Base-by-base conservation (phyloP, 64 coral and sea anemone genomes). In the Exaiptasia diaphana region DNA sequence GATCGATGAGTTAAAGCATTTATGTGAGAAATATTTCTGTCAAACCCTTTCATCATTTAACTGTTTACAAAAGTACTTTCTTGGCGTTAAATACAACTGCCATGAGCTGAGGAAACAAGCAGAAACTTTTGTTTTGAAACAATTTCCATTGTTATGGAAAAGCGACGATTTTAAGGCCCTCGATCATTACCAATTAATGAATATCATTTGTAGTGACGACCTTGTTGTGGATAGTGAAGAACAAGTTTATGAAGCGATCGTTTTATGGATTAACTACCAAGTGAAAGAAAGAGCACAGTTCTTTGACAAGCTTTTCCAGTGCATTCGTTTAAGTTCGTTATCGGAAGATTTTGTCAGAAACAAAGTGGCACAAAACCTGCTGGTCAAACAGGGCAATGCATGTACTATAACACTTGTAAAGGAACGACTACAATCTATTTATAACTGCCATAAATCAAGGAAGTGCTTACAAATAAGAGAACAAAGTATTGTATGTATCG, bases 331-430 rank as follows among this genome's bases (percentile, higher is more conserved):
- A 42, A 48, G 37, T 38, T 86, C 83, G 3, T 22, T 86, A 42
- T 24, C 83, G 36, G 32, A 76, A 75, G 83, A 86, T 53, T 86
- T 73, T 30, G 34, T 86, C 24, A 14, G 24, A 12, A 44, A 46
- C 58, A 45, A 37, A 10, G 48, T 86, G 25, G 38, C n/a, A 33
- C 6, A 31, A 1, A 72, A 86, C 8, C 53, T 22, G 10, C 34
- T 86, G 18, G 83, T 86, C 9, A 86, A 36, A 41, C 15, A 58
- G 6, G 77, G 67, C 18, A 1, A 29, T 21, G 56, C 9, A 29
- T 86, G 83, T 36, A n/a, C n/a, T n/a, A 53, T 77, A 14, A 26
- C 22, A 38, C 53, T 64, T 50, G 38, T 86, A 17, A 3, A 35
- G 13, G 1, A 86, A 61, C 26, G 53, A n/a, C 27, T 86, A 9